A percentile compares a stretch with the other conserved stretches of the same genome.
These are phyloP conservation scores for Andrena trimmerana DNA, from an alignment of 2,888 invertebrate genomes.

Conservation along the genomic window DNA sequence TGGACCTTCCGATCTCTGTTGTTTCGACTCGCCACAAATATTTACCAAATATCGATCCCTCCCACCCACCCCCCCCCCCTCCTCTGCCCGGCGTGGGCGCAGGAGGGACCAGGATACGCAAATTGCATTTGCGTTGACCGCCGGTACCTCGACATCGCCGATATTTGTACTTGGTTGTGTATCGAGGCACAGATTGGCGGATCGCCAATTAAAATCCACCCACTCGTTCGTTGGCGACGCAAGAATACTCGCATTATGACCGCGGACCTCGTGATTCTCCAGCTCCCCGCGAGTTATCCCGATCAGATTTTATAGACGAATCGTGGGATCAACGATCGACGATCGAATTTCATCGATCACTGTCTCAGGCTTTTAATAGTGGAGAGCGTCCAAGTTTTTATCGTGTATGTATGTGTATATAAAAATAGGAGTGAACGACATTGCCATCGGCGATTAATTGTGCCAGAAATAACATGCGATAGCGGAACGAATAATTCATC, in stretches of 20 bases:
- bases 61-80: conserved; percentile 28
- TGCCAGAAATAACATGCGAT: neutral
- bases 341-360: no score
- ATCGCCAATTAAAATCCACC: conserved; percentile 78
- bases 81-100: conserved; percentile 1
- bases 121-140: conserved; percentile 74
- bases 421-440: no score
- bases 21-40: conserved; percentile 75
- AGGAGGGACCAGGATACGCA: conserved; percentile 65
- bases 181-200: conserved; percentile 74
- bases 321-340: no score
- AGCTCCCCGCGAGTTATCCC: neutral
- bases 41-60: conserved; percentile 74
- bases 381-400: no score
- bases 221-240: conserved; percentile 46
- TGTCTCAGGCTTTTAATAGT: no score
- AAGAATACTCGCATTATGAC: conserved; percentile 64
- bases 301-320: neutral
- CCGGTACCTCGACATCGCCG: conserved; percentile 65
- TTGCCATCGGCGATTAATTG: neutral
- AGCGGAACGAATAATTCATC: conserved; percentile 1
- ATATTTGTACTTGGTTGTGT: conserved; percentile 75
- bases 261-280: conserved; percentile 13
- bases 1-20: conserved; percentile 67
- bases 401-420: no score